Evolutionary conservation across 2,888 invertebrate genomes (phyloP), one percentile per base, ranked within the genome.

Genomic region (Drosophila demipolita): DNA sequence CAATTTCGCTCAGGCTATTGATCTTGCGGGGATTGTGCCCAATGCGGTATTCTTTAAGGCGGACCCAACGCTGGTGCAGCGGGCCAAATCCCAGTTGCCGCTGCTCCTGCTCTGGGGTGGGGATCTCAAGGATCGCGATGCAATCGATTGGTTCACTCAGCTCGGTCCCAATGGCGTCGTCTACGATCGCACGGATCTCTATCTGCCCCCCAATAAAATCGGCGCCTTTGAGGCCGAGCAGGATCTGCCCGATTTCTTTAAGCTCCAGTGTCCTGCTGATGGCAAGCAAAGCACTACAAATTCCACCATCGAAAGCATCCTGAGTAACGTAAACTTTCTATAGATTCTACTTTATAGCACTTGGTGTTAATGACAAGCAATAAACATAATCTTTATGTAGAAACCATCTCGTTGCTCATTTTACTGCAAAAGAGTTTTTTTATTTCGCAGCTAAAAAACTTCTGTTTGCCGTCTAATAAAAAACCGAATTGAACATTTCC

Each of bases 21-120:
- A 97, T 89, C 95, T 98, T 69, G 94, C 98, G 87, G 99, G 99
- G 15, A 95, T 99, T 73, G 97, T 97, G 64, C 98, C 97, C 33
- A 98, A 98, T 92, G 97, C 98, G 0, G 98, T 98, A 91, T 98
- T 98, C 91, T 94, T 98, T 71, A 94, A 98, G 36, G 93, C 96
- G 57, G 97, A 98, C 93, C 95, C 97, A 0, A 94, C 94, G 6
- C 96, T 97, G 94, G 95, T 95, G n/a, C 73, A 86, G 26, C 92
- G 96, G 57, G 97, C 96, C 0, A 96, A 95, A 67, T 95, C 96
- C 77, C 95, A 96, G 38, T 96, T 97, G 17, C 95, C 99, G 59
- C 95, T 98, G 5, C 95, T 98, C 62, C 98, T 99, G 93, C 97
- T 98, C 80, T 99, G 99, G 99, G 99, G 99, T 23, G 98, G 98